Evolutionary conservation across 2,113 vertebrate genomes (phyloP).

Genomic region (Hoplias malabaricus): DNA sequence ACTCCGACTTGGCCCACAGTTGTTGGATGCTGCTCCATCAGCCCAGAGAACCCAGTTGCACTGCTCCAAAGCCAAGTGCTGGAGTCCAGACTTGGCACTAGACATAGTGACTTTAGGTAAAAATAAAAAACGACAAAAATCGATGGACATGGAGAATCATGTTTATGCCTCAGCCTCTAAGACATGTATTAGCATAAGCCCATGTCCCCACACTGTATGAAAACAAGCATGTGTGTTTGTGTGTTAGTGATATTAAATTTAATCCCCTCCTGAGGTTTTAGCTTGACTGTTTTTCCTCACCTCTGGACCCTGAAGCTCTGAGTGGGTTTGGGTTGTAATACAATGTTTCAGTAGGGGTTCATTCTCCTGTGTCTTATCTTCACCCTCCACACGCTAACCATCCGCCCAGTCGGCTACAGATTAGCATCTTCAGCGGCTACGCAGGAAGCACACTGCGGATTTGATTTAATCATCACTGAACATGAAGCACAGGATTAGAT

Average conservation of each 20-base stretch:
- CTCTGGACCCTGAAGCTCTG: background rate
- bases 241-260: background rate
- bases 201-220: too few relatives aligned
- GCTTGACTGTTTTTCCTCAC: background rate
- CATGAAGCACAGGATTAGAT: constrained; percentile 14
- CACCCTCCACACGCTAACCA: background rate
- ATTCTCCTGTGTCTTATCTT: constrained; percentile 25
- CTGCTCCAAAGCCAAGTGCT: too few relatives aligned
- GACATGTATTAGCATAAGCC: too few relatives aligned
- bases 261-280: background rate
- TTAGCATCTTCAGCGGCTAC: constrained; percentile 14
- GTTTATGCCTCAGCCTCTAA: too few relatives aligned
- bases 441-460: constrained; percentile 15
- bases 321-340: background rate
- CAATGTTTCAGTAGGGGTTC: background rate
- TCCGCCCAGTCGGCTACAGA: background rate
- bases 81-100: too few relatives aligned
- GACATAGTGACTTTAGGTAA: too few relatives aligned
- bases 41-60: too few relatives aligned
- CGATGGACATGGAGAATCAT: too few relatives aligned
- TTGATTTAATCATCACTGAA: constrained; percentile 37
- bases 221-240: background rate
- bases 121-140: too few relatives aligned
- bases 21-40: too few relatives aligned
- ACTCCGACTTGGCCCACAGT: too few relatives aligned